phyloP scores from a whole-genome alignment of 2,797 vertebrate species.

The Bothrops alternatus region DNA sequence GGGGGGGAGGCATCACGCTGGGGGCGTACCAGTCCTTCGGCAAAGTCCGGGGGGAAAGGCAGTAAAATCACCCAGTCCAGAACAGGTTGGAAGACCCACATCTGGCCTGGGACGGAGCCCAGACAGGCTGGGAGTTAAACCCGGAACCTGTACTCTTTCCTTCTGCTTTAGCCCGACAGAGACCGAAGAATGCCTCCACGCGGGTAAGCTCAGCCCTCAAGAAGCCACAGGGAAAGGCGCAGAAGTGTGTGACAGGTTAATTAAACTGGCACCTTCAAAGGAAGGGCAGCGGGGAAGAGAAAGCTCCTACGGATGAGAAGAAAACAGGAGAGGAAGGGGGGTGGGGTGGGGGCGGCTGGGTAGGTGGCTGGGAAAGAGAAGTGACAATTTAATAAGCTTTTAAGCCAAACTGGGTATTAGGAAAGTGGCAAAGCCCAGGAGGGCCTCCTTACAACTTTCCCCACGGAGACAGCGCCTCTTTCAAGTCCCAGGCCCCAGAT shows the following conservation, averaged over 20 bases:
- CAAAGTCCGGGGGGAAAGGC: not conserved
- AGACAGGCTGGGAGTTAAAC: not conserved
- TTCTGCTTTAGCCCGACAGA: not conserved
- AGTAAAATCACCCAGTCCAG: not conserved
- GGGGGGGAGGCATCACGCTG: not conserved
- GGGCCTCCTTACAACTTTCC: slow-evolving; percentile 23
- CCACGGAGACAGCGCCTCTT: slow-evolving; percentile 10
- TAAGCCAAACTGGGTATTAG: slow-evolving; percentile 27
- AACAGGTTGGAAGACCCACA: not conserved
- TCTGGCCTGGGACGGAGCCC: not conserved
- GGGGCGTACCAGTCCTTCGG: not conserved
- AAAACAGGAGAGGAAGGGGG: not conserved
- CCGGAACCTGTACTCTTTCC: too few species aligned
- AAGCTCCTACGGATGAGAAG: slow-evolving; percentile 47
- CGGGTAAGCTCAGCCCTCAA: too few species aligned
- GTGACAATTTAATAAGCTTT: slow-evolving; percentile 47
- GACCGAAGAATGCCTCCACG: fast-evolving
- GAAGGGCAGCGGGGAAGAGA: slow-evolving; percentile 8
- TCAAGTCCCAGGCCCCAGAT: not conserved
- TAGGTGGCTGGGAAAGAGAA: slow-evolving; percentile 12
- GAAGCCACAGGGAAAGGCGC: not conserved
- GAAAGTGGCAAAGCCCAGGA: not conserved
- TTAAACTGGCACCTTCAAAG: slow-evolving; percentile 35
- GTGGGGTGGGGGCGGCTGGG: not conserved
- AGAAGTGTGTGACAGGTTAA: slow-evolving; percentile 13